These are phyloP conservation scores for Fratercula arctica DNA, from an alignment of 2,797 vertebrate genomes.

Conservation along the genomic window DNA sequence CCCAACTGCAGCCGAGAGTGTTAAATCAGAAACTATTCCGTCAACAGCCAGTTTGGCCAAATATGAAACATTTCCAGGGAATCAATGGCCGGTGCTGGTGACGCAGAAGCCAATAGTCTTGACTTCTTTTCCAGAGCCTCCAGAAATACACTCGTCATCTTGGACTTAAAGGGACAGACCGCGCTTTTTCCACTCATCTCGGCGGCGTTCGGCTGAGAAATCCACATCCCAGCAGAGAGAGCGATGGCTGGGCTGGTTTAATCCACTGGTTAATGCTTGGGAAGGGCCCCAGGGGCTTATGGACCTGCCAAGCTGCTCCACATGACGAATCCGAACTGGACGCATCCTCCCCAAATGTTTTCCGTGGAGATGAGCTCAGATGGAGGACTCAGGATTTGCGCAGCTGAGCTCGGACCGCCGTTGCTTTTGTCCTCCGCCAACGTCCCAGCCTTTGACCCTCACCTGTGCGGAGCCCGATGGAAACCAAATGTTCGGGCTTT, in stretches of 20 bases:
- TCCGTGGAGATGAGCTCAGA: conserved; percentile 43
- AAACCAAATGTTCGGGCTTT: background rate
- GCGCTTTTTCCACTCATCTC: background rate
- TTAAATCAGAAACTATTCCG: conserved; percentile 74
- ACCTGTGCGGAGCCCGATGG: background rate
- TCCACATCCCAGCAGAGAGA: background rate
- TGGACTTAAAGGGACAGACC: conserved; percentile 54
- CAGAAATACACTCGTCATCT: conserved; percentile 46
- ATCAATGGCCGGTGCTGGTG: conserved; percentile 62
- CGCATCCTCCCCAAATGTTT: conserved; percentile 14
- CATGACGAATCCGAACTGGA: conserved; percentile 22
- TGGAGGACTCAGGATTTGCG: accelerated
- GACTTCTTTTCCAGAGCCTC: conserved; percentile 72
- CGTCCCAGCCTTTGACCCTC: background rate
- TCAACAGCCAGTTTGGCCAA: conserved; percentile 73
- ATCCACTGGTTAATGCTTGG: conserved; percentile 43
- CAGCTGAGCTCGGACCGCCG: background rate
- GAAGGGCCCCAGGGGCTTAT: background rate
- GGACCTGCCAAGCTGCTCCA: conserved; percentile 38
- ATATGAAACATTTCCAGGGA: conserved; percentile 73
- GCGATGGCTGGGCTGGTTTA: background rate
- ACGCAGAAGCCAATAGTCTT: conserved; percentile 67
- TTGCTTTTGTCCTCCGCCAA: accelerated
- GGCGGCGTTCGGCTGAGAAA: background rate
- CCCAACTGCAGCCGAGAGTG: conserved; percentile 53